Conservation (phyloP, 2,797 vertebrate species). For the Coendou prehensilis region DNA sequence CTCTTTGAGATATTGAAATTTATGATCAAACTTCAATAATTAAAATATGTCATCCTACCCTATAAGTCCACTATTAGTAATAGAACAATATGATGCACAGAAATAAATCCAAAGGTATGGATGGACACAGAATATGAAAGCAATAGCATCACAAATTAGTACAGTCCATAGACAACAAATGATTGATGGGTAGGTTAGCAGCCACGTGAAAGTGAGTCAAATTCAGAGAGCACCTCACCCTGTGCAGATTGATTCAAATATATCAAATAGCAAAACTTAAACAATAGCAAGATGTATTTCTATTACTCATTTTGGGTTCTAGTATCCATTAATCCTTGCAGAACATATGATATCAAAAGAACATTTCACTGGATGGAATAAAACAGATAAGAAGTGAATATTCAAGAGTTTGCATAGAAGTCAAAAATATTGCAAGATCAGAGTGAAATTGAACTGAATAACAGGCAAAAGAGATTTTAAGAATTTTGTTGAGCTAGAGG, state of each 20-base stretch:
- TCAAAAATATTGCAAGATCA: neutral
- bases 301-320: neutral
- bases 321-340: neutral
- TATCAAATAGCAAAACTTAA: neutral
- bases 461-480: neutral
- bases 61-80: neutral
- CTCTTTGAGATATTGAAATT: neutral
- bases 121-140: neutral
- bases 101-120: neutral
- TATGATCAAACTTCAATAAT: neutral
- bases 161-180: neutral
- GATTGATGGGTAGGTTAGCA: neutral
- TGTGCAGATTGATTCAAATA: neutral
- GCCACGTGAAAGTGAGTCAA: neutral
- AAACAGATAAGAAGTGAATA: neutral
- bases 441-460: neutral
- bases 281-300: neutral
- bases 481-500: neutral
- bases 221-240: neutral
- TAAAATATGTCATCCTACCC: neutral
- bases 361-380: neutral
- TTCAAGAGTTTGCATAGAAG: neutral
- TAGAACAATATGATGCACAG: neutral
- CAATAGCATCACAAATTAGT: neutral
- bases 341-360: neutral